These are phyloP conservation scores for Neosilurus hyrtlii DNA, from an alignment of 2,797 vertebrate genomes.

Conservation along the genomic window DNA sequence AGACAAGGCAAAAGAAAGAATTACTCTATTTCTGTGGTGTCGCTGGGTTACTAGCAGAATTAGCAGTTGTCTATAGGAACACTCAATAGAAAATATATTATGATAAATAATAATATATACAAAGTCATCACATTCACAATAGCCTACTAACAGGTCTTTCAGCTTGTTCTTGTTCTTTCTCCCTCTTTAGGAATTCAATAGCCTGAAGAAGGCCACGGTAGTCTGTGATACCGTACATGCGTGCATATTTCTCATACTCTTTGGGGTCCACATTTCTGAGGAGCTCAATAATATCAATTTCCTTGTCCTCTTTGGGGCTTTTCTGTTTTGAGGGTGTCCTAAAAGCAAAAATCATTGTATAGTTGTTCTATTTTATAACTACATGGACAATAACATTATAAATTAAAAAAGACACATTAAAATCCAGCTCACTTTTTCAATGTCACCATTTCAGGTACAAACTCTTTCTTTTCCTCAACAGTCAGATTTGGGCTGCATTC, in stretches of 20 bases:
- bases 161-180: slow-evolving; percentile 87
- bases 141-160: slow-evolving; percentile 80
- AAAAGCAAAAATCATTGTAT: slow-evolving; percentile 26
- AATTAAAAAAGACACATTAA: not conserved
- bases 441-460: slow-evolving; percentile 83
- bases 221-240: slow-evolving; percentile 98
- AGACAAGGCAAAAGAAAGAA: not conserved
- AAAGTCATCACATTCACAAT: not conserved
- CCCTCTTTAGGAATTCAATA: slow-evolving; percentile 90
- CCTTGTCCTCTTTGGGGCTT: slow-evolving; percentile 86
- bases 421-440: slow-evolving; percentile 86
- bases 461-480: slow-evolving; percentile 86
- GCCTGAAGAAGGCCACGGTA: slow-evolving; percentile 96
- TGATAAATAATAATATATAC: not conserved
- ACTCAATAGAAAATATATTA: not conserved
- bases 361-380: not conserved
- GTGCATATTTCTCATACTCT: slow-evolving; percentile 98
- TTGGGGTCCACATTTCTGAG: slow-evolving; percentile 98
- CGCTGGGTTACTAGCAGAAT: not conserved
- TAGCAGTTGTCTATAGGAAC: not conserved
- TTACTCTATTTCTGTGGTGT: no score
- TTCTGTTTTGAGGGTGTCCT: slow-evolving; percentile 92
- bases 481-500: slow-evolving; percentile 85
- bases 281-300: slow-evolving; percentile 94
- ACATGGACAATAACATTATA: not conserved